Base-by-base conservation (phyloP, 2,888 invertebrate species). In the Athalia circularis region DNA sequence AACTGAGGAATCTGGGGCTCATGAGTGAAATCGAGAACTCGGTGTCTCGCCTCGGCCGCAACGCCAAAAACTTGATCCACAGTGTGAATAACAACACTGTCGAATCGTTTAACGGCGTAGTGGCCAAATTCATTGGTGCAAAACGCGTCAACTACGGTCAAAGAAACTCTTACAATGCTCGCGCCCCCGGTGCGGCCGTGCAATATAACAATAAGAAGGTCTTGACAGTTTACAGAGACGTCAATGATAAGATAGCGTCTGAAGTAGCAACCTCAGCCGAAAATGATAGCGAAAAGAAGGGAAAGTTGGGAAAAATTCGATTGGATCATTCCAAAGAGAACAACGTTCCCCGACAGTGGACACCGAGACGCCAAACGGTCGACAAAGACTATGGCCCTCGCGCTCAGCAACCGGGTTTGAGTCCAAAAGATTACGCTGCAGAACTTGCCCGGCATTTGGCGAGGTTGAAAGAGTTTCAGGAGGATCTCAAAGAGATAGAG, bases 11-110 rank as follows among this genome's bases (percentile, higher is more conserved):
- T 5, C 64, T 4, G 7, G 78, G 70, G n/a, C 4, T 79, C 8
- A 74, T 57, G 43, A 75, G 52, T 15, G 15, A 59, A 0, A 3
- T 80, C 29, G 15, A 61, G 5, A 61, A 78, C 74, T 57, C 59
- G 50, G 5, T 79, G 1, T 45, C 29, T 43, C 5, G 15, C 29
- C 15, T 78, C 5, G 65, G 48, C 50, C 50, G 50, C 15, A 48
- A 79, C 48, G 54, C 54, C 43, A 29, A 13, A 7, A 77, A 64
- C 48, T 50, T 78, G 3, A 11, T 78, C 29, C 6, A 47, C 50
- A 64, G 80, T 61, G 75, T 61, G 3, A 81, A 79, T 11, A 82
- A 65, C 29, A 82, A 81, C 57, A n/a, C 45, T 7, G 79, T 77
- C 2, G 82, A 82, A 61, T 6, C 57, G 9, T 81, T 77, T 62